Base-by-base conservation (phyloP, 2,113 vertebrate genomes). In the Oostethus manadensis region DNA sequence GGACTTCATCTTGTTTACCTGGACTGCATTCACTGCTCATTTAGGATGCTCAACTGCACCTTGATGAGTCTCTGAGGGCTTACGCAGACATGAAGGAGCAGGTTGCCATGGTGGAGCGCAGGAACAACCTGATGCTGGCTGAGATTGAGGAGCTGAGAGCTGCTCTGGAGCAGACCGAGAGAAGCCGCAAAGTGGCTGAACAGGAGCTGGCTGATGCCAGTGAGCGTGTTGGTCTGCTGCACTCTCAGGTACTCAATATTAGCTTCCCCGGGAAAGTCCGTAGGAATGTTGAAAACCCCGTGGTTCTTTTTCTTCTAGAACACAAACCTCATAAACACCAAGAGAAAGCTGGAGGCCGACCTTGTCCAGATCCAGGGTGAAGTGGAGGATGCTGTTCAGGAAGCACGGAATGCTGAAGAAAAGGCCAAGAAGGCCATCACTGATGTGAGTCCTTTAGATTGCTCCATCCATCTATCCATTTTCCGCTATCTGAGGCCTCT, bases 321-420 rank as follows among this genome's bases (percentile, higher is more conserved):
- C 60, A 96, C 94, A 29, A 97, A 91, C 56, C 91, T 98, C 2
- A 89, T 98, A 66, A 94, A 96, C 76, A 96, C 90, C 47, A 96
- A 96, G 81, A 96, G 94, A 86, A 97, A 94, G 80, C 61, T 97
- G 77, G 94, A 98, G 63, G 71, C 83, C 58, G 94, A 96, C 64
- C 87, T 94, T 16, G 0, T 86, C 3, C 94, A 95, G n/a, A 75
- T 96, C 55, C 94, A 96, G 70, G 18, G 85, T 74, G 94, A 97
- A 78, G 89, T 94, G 71, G 94, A 96, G 0, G 94, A 96, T 65
- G 67, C 87, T 0, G 57, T 90, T 23, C 91, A 90, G 80, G 93
- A 96, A 74, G 87, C 92, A 18, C 89, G 92, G 71, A 95, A 82
- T 81, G 73, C 92, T 84, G 88, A 94, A 88, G 86, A 92, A 66